phyloP scores from a whole-genome alignment of 2,888 invertebrate genomes.

The Sceliomorpha sp. region DNA sequence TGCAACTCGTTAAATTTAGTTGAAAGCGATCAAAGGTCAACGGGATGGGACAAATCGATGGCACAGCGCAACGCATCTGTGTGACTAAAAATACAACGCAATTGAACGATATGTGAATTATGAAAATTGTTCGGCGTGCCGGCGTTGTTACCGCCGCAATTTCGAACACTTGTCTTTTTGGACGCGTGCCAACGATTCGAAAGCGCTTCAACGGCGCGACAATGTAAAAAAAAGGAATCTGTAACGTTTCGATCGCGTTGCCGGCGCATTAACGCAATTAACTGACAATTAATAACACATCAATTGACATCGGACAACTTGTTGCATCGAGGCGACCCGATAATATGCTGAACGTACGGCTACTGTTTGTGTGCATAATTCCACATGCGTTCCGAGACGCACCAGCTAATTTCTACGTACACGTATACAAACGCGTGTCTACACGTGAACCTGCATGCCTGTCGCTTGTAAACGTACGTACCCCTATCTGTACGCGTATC shows the following conservation, averaged over 20 bases:
- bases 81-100: slow-evolving; percentile 71
- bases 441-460: slow-evolving; percentile 17
- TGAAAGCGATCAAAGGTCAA: slow-evolving; percentile 69
- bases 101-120: slow-evolving; percentile 78
- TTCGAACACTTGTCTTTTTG: slow-evolving; percentile 61
- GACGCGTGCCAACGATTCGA: slow-evolving; percentile 74
- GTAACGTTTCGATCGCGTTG: slow-evolving; percentile 57
- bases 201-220: slow-evolving; percentile 72
- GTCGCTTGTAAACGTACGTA: no score
- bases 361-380: slow-evolving; percentile 61
- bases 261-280: slow-evolving; percentile 79
- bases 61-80: slow-evolving; percentile 29
- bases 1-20: slow-evolving; percentile 70
- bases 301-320: slow-evolving; percentile 79
- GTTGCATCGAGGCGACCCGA: slow-evolving; percentile 74
- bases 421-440: slow-evolving; percentile 27
- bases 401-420: slow-evolving; percentile 45
- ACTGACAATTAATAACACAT: slow-evolving; percentile 80
- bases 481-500: no score
- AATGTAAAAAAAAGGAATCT: slow-evolving; percentile 66
- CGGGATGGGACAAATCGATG: slow-evolving; percentile 61
- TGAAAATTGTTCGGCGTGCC: slow-evolving; percentile 71
- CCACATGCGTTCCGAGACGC: slow-evolving; percentile 52
- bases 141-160: slow-evolving; percentile 23
- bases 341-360: slow-evolving; percentile 69